Base-by-base conservation (phyloP, 2,113 vertebrate genomes). In the Mormyrus iriodes region DNA sequence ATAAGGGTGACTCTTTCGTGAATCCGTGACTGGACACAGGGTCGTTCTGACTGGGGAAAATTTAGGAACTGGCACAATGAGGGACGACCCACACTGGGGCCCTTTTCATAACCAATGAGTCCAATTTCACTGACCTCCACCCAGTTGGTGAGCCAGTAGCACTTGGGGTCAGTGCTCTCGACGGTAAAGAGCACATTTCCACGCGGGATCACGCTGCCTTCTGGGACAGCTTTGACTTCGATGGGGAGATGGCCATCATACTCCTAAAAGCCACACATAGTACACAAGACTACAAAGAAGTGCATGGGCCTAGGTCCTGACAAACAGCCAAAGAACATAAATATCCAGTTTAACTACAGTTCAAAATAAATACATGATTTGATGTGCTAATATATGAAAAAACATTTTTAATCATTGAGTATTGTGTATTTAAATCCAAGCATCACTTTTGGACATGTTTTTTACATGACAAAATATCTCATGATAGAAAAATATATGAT, bases 71-170 rank as follows among this genome's bases (percentile, higher is more conserved):
- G 21, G 42, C 9, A 44, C 19, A 46, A 83, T 24, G 79, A 5
- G 35, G 31, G 69, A 39, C 3, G 42, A 46, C 21, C 15, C 42
- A 46, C 15, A 46, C 15, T 2, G 31, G 73, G 35, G 4, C 6
- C 69, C 35, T 7, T 39, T 27, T 48, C 83, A 51, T 8, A 85
- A 3, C 4, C n/a, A 55, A n/a, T 10, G 82, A 46, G 82, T 84
- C 17, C 85, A 7, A 35, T 83, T 24, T 61, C 79, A 94, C 94
- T 93, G 84, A 99, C 98, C 97, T 99, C 98, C 93, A 99, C 97
- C 98, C 98, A 99, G 91, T 99, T 99, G 89, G 98, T 99, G 87
- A 99, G 98, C 98, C 98, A 99, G 93, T 98, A 99, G 95, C 98
- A 99, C 83, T 99, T 98, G 0, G 98, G 98, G 93, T 99, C 98